Conservation (phyloP, 35 echinoderm and acorn worm genomes). For the Heliocidaris tuberculata region DNA sequence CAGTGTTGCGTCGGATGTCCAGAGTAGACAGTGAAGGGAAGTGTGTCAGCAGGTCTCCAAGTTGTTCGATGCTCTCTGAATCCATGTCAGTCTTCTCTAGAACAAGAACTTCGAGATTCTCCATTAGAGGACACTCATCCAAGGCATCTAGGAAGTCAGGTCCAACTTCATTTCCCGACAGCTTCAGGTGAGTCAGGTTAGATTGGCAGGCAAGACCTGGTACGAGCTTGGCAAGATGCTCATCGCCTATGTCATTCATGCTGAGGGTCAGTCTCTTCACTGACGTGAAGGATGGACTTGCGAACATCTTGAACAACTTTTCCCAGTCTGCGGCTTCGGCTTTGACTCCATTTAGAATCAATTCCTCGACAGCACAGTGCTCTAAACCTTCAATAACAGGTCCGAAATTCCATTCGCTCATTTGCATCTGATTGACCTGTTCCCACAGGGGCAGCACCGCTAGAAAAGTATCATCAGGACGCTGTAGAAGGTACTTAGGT, state of each 20-base stretch:
- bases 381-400: conserved; percentile 39
- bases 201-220: neutral
- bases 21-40: conserved; percentile 25
- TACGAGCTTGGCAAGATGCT: conserved; percentile 14
- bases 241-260: neutral
- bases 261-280: conserved; percentile 40
- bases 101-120: conserved; percentile 37
- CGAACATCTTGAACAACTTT: conserved; percentile 37
- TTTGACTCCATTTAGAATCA: conserved; percentile 48
- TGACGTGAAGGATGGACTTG: neutral
- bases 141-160: conserved; percentile 41
- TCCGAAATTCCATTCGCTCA: conserved; percentile 45
- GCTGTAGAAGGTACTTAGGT: conserved; percentile 39
- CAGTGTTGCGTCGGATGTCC: conserved; percentile 43
- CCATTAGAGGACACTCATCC: neutral
- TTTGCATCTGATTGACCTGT: conserved; percentile 20
- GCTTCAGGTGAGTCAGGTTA: conserved; percentile 51
- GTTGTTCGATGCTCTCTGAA: neutral
- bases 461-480: conserved; percentile 11
- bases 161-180: conserved; percentile 54
- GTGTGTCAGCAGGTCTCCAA: neutral
- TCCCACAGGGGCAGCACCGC: conserved; percentile 46
- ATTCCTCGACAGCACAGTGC: conserved; percentile 25
- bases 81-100: conserved; percentile 50
- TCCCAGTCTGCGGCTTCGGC: conserved; percentile 37